These are phyloP conservation scores for Salticus scenicus DNA, from an alignment of 2,888 invertebrate species.

Conservation along the genomic window DNA sequence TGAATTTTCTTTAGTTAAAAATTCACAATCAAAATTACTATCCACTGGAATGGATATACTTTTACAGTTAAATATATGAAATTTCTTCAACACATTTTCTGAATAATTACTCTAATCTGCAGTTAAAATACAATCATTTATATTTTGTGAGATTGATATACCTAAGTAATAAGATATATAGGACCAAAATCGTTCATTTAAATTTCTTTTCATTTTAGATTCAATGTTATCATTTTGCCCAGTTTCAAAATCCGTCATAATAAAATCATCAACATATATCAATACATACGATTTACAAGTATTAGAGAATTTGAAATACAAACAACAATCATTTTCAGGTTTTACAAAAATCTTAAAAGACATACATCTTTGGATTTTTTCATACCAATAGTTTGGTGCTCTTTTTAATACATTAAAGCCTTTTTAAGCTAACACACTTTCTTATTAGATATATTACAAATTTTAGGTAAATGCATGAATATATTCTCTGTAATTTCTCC, in stretches of 20 bases:
- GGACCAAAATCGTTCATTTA: neutral
- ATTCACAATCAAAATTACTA: neutral
- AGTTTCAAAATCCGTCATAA: neutral
- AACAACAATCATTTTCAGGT: neutral
- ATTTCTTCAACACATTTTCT: constrained; percentile 7
- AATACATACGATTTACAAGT: neutral
- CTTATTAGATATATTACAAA: neutral
- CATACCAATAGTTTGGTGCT: too few species aligned
- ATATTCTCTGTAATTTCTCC: neutral
- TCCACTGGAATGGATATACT: neutral
- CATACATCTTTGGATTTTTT: neutral
- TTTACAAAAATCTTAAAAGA: neutral
- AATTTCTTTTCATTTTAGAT: neutral
- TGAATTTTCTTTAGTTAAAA: too few species aligned
- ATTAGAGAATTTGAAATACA: neutral
- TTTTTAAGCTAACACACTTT: neutral
- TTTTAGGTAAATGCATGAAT: neutral
- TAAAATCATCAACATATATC: constrained; percentile 6
- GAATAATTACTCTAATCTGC: neutral
- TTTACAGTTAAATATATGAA: constrained; percentile 20
- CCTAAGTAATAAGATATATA: neutral
- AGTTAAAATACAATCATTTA: neutral
- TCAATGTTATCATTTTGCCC: neutral
- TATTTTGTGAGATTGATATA: neutral
- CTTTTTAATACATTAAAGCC: too few species aligned